These are phyloP conservation scores for Xiphorhynchus elegans DNA, from an alignment of 2,113 vertebrate species.

Conservation along the genomic window DNA sequence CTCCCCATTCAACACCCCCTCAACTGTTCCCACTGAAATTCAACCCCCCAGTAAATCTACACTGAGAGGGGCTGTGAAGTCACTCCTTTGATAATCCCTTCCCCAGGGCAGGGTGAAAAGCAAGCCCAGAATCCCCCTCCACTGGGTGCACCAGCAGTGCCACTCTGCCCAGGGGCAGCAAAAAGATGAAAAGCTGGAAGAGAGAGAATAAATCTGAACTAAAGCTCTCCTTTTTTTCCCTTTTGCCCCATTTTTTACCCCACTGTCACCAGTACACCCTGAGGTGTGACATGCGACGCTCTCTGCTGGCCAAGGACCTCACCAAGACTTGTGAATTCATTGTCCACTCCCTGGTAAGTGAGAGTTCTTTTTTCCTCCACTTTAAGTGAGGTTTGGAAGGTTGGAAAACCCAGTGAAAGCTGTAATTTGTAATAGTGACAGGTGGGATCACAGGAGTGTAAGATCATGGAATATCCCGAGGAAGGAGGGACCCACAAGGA, in stretches of 20 bases:
- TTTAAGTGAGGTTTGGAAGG: neutral
- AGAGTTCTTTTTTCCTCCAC: accelerated
- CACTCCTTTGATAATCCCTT: neutral
- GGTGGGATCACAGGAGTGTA: accelerated
- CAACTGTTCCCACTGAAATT: neutral
- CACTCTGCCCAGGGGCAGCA: neutral
- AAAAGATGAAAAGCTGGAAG: neutral
- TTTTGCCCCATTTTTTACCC: neutral
- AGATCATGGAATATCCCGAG: neutral
- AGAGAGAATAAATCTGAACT: neutral
- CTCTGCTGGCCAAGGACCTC: slow-evolving; percentile 93
- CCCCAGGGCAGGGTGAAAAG: neutral
- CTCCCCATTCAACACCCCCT: neutral
- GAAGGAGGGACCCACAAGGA: neutral
- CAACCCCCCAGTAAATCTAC: neutral
- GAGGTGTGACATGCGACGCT: slow-evolving; percentile 92
- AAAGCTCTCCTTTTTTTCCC: neutral
- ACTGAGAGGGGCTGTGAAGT: neutral
- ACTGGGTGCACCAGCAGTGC: neutral
- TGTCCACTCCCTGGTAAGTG: slow-evolving; percentile 87
- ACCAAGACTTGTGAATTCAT: slow-evolving; percentile 96
- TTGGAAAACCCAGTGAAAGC: neutral
- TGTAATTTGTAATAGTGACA: neutral
- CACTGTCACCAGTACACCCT: slow-evolving; percentile 83
- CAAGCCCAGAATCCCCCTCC: neutral